Evolutionary conservation across 2,113 vertebrate species (phyloP), one percentile per base, ranked within the genome.

Genomic region (Rhegmatorhina hoffmannsi): DNA sequence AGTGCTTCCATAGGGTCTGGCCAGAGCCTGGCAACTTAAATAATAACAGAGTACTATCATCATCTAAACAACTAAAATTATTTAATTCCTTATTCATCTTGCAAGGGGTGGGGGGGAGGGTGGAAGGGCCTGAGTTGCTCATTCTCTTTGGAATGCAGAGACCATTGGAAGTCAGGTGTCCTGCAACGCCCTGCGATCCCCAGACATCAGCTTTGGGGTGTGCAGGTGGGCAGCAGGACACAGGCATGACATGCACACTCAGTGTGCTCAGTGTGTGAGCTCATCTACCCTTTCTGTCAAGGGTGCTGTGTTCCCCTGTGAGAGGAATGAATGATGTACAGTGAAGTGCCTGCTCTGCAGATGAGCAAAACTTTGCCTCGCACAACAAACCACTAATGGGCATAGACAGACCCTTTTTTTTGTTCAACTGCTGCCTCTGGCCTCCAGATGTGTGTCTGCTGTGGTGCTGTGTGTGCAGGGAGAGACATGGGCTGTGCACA

Each of bases 251-350:
- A 1, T 34, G 29, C 53, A 9, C 8, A 1, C 24, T n/a, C 4
- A 7, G 73, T 2, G 5, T 46, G 8, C 53, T 2, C 43, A 3
- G 7, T 1, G 8, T 9, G 7, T 38, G 10, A 58, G 29, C 52
- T 86, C 36, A 9, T 73, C 73, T 78, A 63, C 52, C 59, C 50
- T 58, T 64, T 53, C 52, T 85, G 79, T 36, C 53, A 36, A 66
- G 58, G 0, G 0, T 23, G 31, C 9, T 62, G 38, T 28, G 75
- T 76, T 47, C 38, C 13, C 25, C 13, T 25, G 44, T 13, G 29
- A 79, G 47, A 52, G 60, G 28, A 16, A 59, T 24, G 16, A 19
- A 0, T 28, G 73, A 72, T 0, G 0, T 56, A 18, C 0, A 0
- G 4, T 26, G 47, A 82, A n/a, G 50, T 73, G 20, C 38, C 60